Conservation (phyloP, 2,888 invertebrate species). For the Mesorhabditis sp. region DNA sequence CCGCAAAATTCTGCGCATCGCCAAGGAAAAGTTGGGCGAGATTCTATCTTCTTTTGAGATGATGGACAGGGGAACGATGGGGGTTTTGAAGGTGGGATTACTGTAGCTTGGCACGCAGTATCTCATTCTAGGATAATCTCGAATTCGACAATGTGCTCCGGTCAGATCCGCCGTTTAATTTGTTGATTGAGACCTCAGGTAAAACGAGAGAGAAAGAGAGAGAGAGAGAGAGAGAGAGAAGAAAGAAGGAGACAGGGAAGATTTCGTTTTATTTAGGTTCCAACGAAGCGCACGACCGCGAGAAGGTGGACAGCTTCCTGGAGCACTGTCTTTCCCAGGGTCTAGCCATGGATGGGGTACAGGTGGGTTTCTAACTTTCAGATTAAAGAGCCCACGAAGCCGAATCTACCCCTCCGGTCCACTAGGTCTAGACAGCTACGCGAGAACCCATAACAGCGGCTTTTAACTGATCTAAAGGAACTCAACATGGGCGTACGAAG, state of each 20-base stretch:
- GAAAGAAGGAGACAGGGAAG: too few relatives aligned
- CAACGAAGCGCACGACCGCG: conserved; percentile 77
- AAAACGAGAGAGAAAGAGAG: not conserved
- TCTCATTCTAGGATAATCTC: conserved; percentile 29
- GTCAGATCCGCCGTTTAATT: conserved; percentile 34
- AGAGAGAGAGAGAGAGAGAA: too few relatives aligned
- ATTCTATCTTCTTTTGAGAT: conserved; percentile 89
- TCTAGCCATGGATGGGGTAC: conserved; percentile 48
- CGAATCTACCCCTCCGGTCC: too few relatives aligned
- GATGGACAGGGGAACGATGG: conserved; percentile 76
- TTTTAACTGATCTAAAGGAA: too few relatives aligned
- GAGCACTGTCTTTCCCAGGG: conserved; percentile 59
- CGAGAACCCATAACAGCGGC: not conserved
- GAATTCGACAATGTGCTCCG: conserved; percentile 32
- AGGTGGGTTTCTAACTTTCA: conserved; percentile 7
- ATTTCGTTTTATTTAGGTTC: conserved; percentile 70
- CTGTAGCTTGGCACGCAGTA: not conserved
- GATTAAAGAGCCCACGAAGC: too few relatives aligned
- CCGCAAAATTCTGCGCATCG: conserved; percentile 72
- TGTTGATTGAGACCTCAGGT: conserved; percentile 65
- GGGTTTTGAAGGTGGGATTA: conserved; percentile 40
- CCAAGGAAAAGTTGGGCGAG: conserved; percentile 77
- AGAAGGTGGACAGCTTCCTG: conserved; percentile 78
- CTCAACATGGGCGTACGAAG: too few relatives aligned
- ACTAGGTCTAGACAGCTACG: too few relatives aligned